Percentiles rank a stretch among this genome's conserved stretches.
These are phyloP conservation scores for Eciton burchellii DNA, from an alignment of 1,140 invertebrate genomes.

Conservation along the genomic window DNA sequence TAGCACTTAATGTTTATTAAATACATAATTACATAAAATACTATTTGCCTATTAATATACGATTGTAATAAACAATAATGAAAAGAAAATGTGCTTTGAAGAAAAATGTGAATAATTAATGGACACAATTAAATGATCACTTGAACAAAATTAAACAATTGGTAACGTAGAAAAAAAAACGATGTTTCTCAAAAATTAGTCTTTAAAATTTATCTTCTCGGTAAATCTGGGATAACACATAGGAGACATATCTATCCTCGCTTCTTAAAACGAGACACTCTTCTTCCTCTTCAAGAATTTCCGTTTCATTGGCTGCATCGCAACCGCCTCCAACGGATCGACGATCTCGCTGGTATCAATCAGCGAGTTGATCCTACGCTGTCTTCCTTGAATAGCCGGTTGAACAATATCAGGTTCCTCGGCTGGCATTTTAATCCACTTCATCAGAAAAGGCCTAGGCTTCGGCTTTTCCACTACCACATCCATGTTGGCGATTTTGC, in stretches of 20 bases:
- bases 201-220: not conserved
- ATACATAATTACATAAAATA: conserved; percentile 4
- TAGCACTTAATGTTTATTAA: conserved; percentile 37
- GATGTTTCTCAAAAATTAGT: not conserved
- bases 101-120: not conserved
- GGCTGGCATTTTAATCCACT: conserved; percentile 76
- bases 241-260: not conserved
- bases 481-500: conserved; percentile 72
- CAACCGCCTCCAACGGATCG: conserved; percentile 58
- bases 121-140: not conserved
- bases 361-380: conserved; percentile 73
- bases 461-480: conserved; percentile 62
- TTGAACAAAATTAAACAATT: too few species aligned
- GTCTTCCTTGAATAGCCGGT: conserved; percentile 30
- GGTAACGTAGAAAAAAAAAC: too few species aligned
- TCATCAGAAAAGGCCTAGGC: conserved; percentile 68
- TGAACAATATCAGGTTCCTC: conserved; percentile 62
- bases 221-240: not conserved
- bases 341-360: conserved; percentile 68
- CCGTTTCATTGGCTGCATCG: conserved; percentile 68
- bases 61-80: not conserved
- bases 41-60: conserved; percentile 3
- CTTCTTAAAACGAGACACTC: conserved; percentile 79
- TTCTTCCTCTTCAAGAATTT: conserved; percentile 80
- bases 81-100: conserved; percentile 4